Conservation (phyloP, 2,888 invertebrate species). For the Dascillus cervinus region DNA sequence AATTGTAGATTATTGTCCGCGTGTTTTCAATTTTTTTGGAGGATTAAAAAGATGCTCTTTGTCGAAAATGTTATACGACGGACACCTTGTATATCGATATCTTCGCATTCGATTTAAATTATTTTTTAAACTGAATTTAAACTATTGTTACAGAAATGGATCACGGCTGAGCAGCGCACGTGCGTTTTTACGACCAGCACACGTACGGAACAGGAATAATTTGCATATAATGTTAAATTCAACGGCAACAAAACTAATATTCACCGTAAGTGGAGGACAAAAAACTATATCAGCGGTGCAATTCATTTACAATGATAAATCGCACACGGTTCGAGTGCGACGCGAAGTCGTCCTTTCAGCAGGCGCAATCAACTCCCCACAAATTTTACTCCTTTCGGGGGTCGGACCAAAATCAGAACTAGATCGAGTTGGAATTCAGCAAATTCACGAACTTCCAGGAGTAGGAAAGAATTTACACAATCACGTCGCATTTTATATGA, state of each 20-base stretch:
- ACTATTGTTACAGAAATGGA: slow-evolving; percentile 44
- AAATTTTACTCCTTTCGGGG: slow-evolving; percentile 58
- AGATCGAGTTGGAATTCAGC: slow-evolving; percentile 50
- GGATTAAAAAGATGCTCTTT: too few species aligned
- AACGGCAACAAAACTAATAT: slow-evolving; percentile 49
- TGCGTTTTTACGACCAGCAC: slow-evolving; percentile 52
- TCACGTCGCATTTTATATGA: slow-evolving; percentile 55
- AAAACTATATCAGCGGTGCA: slow-evolving; percentile 54
- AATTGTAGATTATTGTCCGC: too few species aligned
- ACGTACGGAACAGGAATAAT: slow-evolving; percentile 48
- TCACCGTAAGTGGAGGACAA: slow-evolving; percentile 34
- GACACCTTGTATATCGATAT: too few species aligned
- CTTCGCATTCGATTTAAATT: neutral
- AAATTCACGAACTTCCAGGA: slow-evolving; percentile 56
- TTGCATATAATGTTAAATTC: slow-evolving; percentile 56
- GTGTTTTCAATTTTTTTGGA: too few species aligned
- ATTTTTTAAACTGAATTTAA: neutral
- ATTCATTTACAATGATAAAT: slow-evolving; percentile 48
- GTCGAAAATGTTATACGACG: too few species aligned
- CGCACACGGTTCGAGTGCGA: slow-evolving; percentile 43
- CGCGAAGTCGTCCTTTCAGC: slow-evolving; percentile 55
- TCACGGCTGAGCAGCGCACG: slow-evolving; percentile 54
- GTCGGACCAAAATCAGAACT: slow-evolving; percentile 57
- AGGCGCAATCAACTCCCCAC: slow-evolving; percentile 60
- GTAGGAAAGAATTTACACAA: slow-evolving; percentile 64